A percentile compares a stretch with the other conserved stretches of the same genome.
These are phyloP conservation scores for Ammodytes dubius DNA, from an alignment of 2,113 vertebrate genomes.

Conservation along the genomic window DNA sequence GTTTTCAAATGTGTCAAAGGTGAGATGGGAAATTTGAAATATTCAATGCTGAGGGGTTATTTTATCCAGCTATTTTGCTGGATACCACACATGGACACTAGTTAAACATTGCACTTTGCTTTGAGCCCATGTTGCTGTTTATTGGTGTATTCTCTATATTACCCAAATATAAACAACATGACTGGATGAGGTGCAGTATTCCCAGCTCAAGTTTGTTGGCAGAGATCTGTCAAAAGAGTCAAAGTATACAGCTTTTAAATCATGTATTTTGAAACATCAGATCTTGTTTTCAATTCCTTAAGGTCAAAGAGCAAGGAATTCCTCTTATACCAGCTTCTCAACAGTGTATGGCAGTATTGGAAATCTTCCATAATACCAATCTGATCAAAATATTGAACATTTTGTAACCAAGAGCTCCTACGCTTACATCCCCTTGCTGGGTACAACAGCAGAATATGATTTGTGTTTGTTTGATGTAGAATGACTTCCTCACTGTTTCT, in stretches of 20 bases:
- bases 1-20: slow-evolving; percentile 99
- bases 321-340: not conserved
- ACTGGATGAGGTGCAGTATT: not conserved
- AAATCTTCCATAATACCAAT: not conserved
- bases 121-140: not conserved
- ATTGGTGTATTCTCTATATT: not conserved
- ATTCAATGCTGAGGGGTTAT: no score
- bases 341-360: not conserved
- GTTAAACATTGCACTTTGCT: not conserved
- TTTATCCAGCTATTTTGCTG: not conserved
- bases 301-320: not conserved
- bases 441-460: not conserved
- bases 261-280: not conserved
- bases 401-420: not conserved
- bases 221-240: not conserved
- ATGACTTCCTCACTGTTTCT: not conserved
- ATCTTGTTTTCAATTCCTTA: not conserved
- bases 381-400: not conserved
- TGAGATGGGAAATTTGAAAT: slow-evolving; percentile 51
- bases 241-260: not conserved
- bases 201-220: not conserved
- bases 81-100: no score
- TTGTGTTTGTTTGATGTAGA: not conserved
- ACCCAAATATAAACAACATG: not conserved
- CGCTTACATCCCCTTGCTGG: not conserved